Conservation (phyloP, 1,140 invertebrate species). For the Mylabris phalerata region DNA sequence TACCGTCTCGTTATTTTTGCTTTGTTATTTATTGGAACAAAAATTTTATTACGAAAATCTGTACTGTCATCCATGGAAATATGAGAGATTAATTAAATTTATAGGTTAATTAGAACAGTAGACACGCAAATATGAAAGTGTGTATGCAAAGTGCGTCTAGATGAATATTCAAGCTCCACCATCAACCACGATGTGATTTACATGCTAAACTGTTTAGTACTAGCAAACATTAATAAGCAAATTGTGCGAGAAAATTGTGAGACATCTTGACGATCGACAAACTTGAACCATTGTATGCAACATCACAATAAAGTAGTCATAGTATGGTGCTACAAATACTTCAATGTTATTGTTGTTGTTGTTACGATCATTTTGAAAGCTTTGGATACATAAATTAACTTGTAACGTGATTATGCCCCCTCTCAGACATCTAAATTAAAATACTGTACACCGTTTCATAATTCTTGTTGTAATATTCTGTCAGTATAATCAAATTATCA, state of each 20-base stretch:
- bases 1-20: no score
- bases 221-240: slow-evolving; percentile 22
- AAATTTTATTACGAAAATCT: no score
- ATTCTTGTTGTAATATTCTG: neutral
- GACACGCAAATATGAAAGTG: slow-evolving; percentile 24
- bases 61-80: neutral
- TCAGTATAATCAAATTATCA: neutral
- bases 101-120: slow-evolving; percentile 24
- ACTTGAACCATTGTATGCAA: neutral
- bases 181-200: slow-evolving; percentile 22
- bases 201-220: slow-evolving; percentile 25
- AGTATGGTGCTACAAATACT: neutral
- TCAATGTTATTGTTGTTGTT: neutral
- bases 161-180: slow-evolving; percentile 24
- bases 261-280: slow-evolving; percentile 12
- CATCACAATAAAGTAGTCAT: neutral
- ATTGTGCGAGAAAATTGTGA: slow-evolving; percentile 17
- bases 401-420: slow-evolving; percentile 9
- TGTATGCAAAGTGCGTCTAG: slow-evolving; percentile 23
- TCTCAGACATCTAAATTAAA: slow-evolving; percentile 9
- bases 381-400: slow-evolving; percentile 11
- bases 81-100: slow-evolving; percentile 23
- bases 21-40: no score
- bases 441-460: slow-evolving; percentile 4
- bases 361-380: neutral